Base-by-base conservation (phyloP, 2,797 vertebrate species). In the Clangula hyemalis region DNA sequence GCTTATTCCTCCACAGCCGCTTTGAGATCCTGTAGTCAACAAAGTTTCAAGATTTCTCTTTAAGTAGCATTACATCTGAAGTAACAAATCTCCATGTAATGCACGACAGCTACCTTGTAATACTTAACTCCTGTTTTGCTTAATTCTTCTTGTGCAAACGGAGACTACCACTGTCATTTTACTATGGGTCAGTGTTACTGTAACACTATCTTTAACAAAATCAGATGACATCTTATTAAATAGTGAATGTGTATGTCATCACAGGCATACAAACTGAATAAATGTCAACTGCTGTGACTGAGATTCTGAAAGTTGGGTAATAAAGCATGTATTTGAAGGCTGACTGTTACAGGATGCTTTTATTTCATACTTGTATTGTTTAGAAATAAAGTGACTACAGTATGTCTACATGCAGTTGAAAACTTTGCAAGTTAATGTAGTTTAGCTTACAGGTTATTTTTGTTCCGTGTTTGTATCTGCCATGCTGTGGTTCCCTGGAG, bases 51-150 rank as follows among this genome's bases (percentile, higher is more conserved):
- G 62, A 86, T 87, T 36, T 80, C 78, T 94, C 66, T 2, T 81
- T 71, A 87, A 83, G 69, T 69, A 87, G 61, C 91, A 53, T 83
- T 94, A 6, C 13, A 85, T 57, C 81, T 58, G 74, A 85, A 84
- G 79, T 85, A 82, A 89, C 80, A 95, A 38, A 56, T 86, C 91
- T 93, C 78, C 85, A 24, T 78, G 82, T 94, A 81, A 94, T 69
- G 78, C 91, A 81, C 89, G 90, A 91, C 91, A 95, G 85, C 71
- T 97, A 85, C 93, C 56, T 73, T 91, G 94, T 97, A 94, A 90
- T 71, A 8, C n/a, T 73, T 39, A 89, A 92, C 84, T 93, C 94
- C 87, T 96, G 92, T 97, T 95, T 93, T 96, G 66, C 62, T 32
- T 19, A 64, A 21, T 43, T 64, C 36, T 41, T 64, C 7, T 27